Evolutionary conservation across 2,797 vertebrate species (phyloP).

Genomic region (Cynodonichthys magdalenae): DNA sequence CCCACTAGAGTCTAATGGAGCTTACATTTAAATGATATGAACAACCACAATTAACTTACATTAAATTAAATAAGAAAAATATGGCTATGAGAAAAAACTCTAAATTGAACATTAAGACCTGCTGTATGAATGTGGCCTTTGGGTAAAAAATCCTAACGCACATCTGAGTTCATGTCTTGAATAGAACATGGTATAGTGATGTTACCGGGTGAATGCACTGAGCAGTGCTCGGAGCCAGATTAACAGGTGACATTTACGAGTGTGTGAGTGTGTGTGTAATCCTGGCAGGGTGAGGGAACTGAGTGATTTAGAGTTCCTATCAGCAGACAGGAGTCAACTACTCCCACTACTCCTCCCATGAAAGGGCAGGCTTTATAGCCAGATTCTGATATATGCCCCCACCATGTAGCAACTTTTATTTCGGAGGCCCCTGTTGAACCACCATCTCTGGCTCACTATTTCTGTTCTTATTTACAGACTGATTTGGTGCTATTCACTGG

Average conservation of each 20-base stretch:
- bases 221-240: conserved; percentile 80
- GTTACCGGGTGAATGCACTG: conserved; percentile 60
- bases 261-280: conserved; percentile 58
- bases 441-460: conserved; percentile 66
- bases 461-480: conserved; percentile 79
- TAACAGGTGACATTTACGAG: conserved; percentile 85
- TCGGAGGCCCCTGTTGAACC: conserved; percentile 73
- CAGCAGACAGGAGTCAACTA: conserved; percentile 84
- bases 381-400: conserved; percentile 77
- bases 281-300: conserved; percentile 70
- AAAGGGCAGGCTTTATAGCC: conserved; percentile 83
- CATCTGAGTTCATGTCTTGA: conserved; percentile 15
- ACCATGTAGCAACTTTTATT: conserved; percentile 77
- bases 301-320: conserved; percentile 82
- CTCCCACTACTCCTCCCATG: conserved; percentile 76
- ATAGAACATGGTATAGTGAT: conserved; percentile 27
- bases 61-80: too few species aligned
- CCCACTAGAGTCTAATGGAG: too few species aligned
- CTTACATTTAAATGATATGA: too few species aligned
- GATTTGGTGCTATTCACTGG: conserved; percentile 71
- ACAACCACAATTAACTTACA: too few species aligned
- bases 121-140: too few species aligned
- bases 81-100: too few species aligned
- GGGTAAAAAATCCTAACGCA: conserved; percentile 7
- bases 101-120: too few species aligned